These are phyloP conservation scores for Diprion similis DNA, from an alignment of 1,140 invertebrate species.

Conservation along the genomic window DNA sequence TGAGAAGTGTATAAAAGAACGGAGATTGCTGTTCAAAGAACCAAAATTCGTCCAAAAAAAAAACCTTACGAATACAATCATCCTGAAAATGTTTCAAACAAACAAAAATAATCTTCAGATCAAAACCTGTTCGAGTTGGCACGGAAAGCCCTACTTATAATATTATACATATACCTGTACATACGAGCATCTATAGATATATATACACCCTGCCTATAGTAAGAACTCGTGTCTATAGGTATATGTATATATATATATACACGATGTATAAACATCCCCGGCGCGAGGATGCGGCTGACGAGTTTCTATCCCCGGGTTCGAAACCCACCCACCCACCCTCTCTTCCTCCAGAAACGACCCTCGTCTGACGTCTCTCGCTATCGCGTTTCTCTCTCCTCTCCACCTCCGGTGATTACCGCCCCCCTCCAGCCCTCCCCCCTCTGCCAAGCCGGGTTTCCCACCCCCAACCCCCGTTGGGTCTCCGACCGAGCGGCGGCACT, in stretches of 20 bases:
- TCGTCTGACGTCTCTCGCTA: conserved; percentile 5
- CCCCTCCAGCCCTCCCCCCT: background rate
- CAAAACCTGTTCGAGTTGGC: too few species aligned
- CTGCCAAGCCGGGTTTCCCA: background rate
- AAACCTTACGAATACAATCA: too few species aligned
- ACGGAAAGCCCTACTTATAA: too few species aligned
- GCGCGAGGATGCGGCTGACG: conserved; percentile 1
- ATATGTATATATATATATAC: background rate
- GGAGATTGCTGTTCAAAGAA: too few species aligned
- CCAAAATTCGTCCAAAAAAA: too few species aligned
- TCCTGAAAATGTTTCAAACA: too few species aligned
- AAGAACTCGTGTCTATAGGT: background rate
- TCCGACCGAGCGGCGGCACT: background rate
- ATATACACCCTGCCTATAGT: too few species aligned
- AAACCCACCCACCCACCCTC: background rate
- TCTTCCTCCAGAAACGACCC: background rate
- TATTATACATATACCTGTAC: too few species aligned
- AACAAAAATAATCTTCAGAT: too few species aligned
- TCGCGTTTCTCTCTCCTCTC: conserved; percentile 16
- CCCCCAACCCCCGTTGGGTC: background rate
- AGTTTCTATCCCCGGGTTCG: background rate
- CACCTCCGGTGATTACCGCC: conserved; percentile 27
- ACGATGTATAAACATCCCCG: background rate
- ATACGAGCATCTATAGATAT: too few species aligned
- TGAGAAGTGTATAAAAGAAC: too few species aligned